Evolutionary conservation across 2,888 invertebrate species (phyloP).

Genomic region (Eristalis arbustorum): DNA sequence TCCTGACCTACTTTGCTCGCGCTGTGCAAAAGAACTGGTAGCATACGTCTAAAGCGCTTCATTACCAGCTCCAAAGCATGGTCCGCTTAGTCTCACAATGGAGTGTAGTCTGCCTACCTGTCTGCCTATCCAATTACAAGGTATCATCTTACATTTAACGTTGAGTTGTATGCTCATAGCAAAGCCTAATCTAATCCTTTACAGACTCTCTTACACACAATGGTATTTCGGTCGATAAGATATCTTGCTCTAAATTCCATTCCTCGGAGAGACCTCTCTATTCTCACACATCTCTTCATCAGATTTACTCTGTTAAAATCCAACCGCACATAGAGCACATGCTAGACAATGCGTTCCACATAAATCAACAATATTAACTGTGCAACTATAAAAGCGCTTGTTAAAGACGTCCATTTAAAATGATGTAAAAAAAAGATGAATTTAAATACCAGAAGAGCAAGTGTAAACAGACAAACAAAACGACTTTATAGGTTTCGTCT

Average conservation of each 20-base stretch:
- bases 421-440: constrained; percentile 3
- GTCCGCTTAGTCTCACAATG: no score
- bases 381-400: constrained; percentile 1
- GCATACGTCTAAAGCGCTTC: no score
- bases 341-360: constrained; percentile 17
- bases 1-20: no score
- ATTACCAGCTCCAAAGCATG: no score
- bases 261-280: not conserved
- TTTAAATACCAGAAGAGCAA: not conserved
- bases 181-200: not conserved
- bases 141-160: not conserved
- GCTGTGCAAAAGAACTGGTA: no score
- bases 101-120: no score
- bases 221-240: not conserved
- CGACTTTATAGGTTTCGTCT: constrained; percentile 18
- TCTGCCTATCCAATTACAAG: no score
- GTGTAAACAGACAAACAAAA: constrained; percentile 18
- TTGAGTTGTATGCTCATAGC: not conserved
- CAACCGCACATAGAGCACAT: not conserved
- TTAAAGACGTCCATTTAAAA: constrained; percentile 25
- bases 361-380: constrained; percentile 24
- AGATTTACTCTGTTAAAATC: not conserved
- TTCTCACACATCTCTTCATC: not conserved
- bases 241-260: not conserved
- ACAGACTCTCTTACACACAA: not conserved